phyloP scores from a whole-genome alignment of 2,113 vertebrate species.

The Bos taurus region ARS-UCD2.0 NC_037330.1:88368501-88369000 shows the following conservation, averaged over 20 bases:
- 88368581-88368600: neutral
- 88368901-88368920: neutral
- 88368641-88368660: neutral
- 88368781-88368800: neutral
- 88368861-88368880: neutral
- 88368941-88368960: neutral
- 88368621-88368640: neutral
- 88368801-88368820: neutral
- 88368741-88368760: neutral
- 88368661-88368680: neutral
- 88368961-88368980: neutral
- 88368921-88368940: neutral
- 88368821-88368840: neutral
- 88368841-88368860: fast-evolving
- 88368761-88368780: neutral
- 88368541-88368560: neutral
- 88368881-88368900: neutral
- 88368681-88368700: neutral
- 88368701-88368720: neutral
- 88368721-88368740: neutral
- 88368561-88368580: fast-evolving
- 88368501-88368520: neutral
- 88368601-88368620: neutral
- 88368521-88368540: neutral
- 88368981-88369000: neutral